These are phyloP conservation scores for Trimorus sp. DNA, from an alignment of 2,888 invertebrate species.

Conservation along the genomic window DNA sequence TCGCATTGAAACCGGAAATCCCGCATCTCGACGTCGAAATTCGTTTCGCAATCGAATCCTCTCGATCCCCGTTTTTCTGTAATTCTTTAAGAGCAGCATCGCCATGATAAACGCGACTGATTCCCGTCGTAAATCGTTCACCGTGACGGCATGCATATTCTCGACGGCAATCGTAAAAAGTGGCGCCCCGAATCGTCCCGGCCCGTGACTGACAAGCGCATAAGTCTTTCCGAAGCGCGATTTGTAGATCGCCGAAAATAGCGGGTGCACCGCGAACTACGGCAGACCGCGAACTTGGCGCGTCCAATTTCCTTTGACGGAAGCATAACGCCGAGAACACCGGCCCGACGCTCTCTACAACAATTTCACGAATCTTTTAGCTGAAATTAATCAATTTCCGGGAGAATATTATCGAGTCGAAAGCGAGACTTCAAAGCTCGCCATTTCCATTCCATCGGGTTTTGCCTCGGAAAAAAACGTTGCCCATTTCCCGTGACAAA, in stretches of 20 bases:
- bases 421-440: conserved; percentile 49
- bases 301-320: conserved; percentile 33
- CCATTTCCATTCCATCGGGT: conserved; percentile 47
- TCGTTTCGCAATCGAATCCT: no score
- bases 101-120: no score
- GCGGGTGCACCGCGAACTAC: no score
- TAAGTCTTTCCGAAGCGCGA: conserved; percentile 31
- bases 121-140: no score
- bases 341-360: conserved; percentile 5
- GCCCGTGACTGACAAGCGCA: conserved; percentile 37
- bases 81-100: no score
- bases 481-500: conserved; percentile 11
- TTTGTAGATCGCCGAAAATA: no score
- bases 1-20: no score
- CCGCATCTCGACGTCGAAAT: no score
- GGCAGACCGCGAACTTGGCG: conserved; percentile 6
- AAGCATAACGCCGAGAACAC: neutral
- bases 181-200: conserved; percentile 24
- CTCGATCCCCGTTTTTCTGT: no score
- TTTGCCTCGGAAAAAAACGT: conserved; percentile 6
- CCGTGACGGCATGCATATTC: no score
- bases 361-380: conserved; percentile 45
- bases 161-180: conserved; percentile 21
- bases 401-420: conserved; percentile 34
- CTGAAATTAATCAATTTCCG: conserved; percentile 58